Base-by-base conservation (phyloP, 2,888 invertebrate species). In the Plagiodera versicolora region DNA sequence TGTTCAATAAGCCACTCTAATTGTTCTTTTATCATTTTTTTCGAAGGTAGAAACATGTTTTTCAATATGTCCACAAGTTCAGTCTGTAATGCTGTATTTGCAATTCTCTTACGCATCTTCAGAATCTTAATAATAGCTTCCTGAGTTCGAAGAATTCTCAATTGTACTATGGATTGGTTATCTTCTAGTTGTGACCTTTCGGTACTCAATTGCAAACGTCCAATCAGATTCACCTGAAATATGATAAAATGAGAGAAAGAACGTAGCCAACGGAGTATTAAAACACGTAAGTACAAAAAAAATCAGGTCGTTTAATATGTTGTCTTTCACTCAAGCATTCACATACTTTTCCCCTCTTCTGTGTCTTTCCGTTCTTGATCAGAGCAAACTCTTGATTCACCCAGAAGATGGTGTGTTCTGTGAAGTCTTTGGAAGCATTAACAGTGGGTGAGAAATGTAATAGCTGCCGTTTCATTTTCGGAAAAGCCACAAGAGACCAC, bases 21-120 rank as follows among this genome's bases (percentile, higher is more conserved):
- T 82, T 99, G 98, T 82, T 99, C 98, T 81, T 99, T 99, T 73
- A 99, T 98, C 92, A 99, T 94, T 82, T 98, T 98, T 81, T 97
- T 97, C 66, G 96, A 95, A 20, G 99, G 99, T 76, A 98, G 84
- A 85, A 99, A 99, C 97, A 99, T 98, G 79, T 98, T 97, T 83
- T 98, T 98, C 72, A 99, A 83, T 77, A 99, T 97, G 82, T 99
- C 98, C 16, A 99, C 92, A 61, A 99, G 85, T 83, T 99, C 98
- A 58, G 95, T 94, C 84, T 98, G 98, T 65, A 99, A 83, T 70
- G 96, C 93, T 53, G 94, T 95, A 80, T 98, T 97, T 50, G 92
- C 91, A 66, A 98, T 92, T 64, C 89, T 87, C 80, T 98, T 98
- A 64, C 99, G 86, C 94, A 96, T 98, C 82, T 99, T 99, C 81